A percentile compares a stretch with the other conserved stretches of the same genome.
phyloP scores from a whole-genome alignment of 2,797 vertebrate genomes.

The Eutrigla gurnardus region DNA sequence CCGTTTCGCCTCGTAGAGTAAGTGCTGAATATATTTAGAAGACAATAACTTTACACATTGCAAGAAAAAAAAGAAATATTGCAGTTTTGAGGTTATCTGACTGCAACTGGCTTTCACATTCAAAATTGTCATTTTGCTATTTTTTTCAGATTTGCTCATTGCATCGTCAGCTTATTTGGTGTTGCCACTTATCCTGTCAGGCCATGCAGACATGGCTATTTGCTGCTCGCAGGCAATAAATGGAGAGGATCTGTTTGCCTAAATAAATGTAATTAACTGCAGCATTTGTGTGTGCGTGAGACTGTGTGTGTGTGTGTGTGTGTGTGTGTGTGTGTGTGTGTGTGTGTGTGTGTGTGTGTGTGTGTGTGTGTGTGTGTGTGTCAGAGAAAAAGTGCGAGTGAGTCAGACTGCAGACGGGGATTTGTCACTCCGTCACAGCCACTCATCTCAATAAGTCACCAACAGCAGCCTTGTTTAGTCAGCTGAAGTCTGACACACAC shows the following conservation, averaged over 20 bases:
- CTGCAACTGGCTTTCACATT: background rate
- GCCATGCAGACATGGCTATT: background rate
- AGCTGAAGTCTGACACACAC: slow-evolving; percentile 36
- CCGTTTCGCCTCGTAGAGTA: slow-evolving; percentile 15
- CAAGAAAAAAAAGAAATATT: background rate
- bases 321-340: background rate
- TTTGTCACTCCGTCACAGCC: slow-evolving; percentile 69
- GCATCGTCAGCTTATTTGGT: slow-evolving; percentile 1
- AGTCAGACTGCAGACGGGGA: slow-evolving; percentile 53
- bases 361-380: slow-evolving; percentile 17
- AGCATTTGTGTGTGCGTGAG: background rate
- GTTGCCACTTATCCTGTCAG: background rate
- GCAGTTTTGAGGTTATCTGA: background rate
- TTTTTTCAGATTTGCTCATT: slow-evolving; percentile 2
- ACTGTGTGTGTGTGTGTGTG: slow-evolving; percentile 7
- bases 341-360: slow-evolving; percentile 7
- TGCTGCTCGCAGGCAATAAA: slow-evolving; percentile 1
- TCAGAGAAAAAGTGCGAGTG: slow-evolving; percentile 25
- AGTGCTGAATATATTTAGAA: slow-evolving; percentile 3
- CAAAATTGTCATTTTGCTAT: slow-evolving; percentile 3
- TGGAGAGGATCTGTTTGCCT: background rate
- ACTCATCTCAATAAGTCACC: slow-evolving; percentile 46
- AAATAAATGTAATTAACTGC: background rate
- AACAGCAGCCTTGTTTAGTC: slow-evolving; percentile 58
- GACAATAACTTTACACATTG: slow-evolving; percentile 26